Base-by-base conservation (phyloP, 2,888 invertebrate species). In the Mythimna vitellina region DNA sequence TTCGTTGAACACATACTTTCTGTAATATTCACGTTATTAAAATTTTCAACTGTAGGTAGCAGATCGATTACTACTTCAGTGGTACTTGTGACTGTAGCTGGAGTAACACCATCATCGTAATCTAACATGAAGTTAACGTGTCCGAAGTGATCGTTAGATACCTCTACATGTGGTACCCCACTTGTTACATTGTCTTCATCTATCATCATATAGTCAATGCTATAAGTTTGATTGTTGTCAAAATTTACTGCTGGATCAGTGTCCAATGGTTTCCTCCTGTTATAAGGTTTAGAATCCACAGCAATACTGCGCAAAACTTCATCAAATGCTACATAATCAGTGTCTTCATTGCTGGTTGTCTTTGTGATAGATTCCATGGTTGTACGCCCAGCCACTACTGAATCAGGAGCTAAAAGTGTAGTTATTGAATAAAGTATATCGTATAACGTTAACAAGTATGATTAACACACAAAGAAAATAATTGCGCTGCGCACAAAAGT, bases 221-320 rank as follows among this genome's bases (percentile, higher is more conserved):
- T 80, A 29, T 75, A 63, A 4, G 78, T 56, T 29, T 80, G 80
- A 9, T 81, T 80, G 51, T 72, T 76, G 0, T 74, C 73, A n/a
- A 70, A 64, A 32, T 74, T 53, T 3, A 80, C 76, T 20, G 83
- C 56, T 51, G 78, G 73, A 78, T 87, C 38, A 42, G 22, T 12
- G 35, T 80, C 72, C 17, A 85, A 65, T 46, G 81, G 63, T 78
- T 88, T 89, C 22, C 80, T 85, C 61, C 86, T 82, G n/a, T 57
- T 86, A 65, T 88, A 75, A 51, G 76, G 87, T 68, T 85, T 81
- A 5, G 65, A 74, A 14, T 90, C 86, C 5, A 87, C 66, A 0
- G 82, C 87, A n/a, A 92, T 88, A 42, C 85, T 89, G 12, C 79
- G 88, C 0, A 92, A 73, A 8, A 92, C 90, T 73, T 93, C 92